phyloP scores from a whole-genome alignment of 2,113 vertebrate genomes.

The Microcebus tavaratra region DNA sequence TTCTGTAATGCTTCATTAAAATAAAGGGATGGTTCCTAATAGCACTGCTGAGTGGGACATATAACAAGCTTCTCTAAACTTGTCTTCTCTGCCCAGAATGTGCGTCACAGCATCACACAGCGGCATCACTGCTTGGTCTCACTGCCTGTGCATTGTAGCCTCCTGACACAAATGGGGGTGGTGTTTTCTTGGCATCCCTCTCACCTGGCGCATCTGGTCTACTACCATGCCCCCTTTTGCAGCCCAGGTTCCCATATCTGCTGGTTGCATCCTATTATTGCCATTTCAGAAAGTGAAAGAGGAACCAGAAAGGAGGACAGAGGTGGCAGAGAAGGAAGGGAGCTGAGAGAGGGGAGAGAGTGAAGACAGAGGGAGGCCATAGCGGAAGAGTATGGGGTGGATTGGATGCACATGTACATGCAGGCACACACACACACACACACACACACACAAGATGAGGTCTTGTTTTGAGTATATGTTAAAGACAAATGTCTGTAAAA shows the following conservation, averaged over 20 bases:
- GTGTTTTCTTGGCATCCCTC: background rate
- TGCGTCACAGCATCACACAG: rapidly evolving
- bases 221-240: background rate
- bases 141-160: rapidly evolving
- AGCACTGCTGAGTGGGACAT: background rate
- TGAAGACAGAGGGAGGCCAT: background rate
- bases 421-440: no score
- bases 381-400: background rate
- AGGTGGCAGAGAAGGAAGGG: background rate
- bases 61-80: background rate
- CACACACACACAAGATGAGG: background rate
- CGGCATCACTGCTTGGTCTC: background rate
- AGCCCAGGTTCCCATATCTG: background rate
- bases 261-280: background rate
- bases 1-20: background rate
- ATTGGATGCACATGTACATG: rapidly evolving
- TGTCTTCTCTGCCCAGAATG: background rate
- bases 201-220: background rate
- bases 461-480: background rate
- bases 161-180: background rate
- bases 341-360: background rate
- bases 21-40: background rate
- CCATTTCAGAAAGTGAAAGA: background rate
- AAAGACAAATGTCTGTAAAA: background rate
- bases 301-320: background rate